Evolutionary conservation across 2,797 vertebrate genomes (phyloP), one percentile per base, ranked within the genome.

Genomic region (Eulemur coronatus): DNA sequence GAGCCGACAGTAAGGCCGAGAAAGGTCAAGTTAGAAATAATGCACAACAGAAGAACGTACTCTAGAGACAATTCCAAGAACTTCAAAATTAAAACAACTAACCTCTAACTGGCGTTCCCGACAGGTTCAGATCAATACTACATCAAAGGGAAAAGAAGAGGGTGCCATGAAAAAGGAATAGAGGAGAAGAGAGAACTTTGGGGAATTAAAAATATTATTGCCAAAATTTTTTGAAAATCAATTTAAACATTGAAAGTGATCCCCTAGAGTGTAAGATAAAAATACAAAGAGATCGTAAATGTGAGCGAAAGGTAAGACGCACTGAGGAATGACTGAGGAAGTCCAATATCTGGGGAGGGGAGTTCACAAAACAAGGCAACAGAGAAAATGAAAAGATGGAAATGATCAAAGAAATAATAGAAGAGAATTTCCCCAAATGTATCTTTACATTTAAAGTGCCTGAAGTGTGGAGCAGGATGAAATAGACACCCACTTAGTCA

Each of bases 361-460:
- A 78, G 5, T 63, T 93, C 84, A 55, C 63, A 72, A 69, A 81
- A 46, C 35, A 85, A 67, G 9, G 28, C 17, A 69, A 76, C 2
- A 57, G 61, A 73, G 73, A 80, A 84, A 84, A 76, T 35, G 22
- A 72, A 90, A 24, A 41, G 5, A 50, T 82, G 38, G 76, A 85
- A 63, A 79, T 35, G 14, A 95, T 59, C 76, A 84, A 72, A 95
- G 69, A 79, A 75, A 30, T 52, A 80, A 89, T 24, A 67, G 65
- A 85, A 75, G 67, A 65, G 5, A 91, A 30, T 30, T 78, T 84
- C 72, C 50, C 30, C 93, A 59, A 65, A 20, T 72, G 38, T 28
- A 43, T 48, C 41, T 84, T 92, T 84, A 79, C 79, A 90, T 76
- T 91, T 91, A 91, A 93, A 96, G 55, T 6, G 4, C 30, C 52